Conservation (phyloP, 2,888 invertebrate genomes). For the Miltochrista miniata region DNA sequence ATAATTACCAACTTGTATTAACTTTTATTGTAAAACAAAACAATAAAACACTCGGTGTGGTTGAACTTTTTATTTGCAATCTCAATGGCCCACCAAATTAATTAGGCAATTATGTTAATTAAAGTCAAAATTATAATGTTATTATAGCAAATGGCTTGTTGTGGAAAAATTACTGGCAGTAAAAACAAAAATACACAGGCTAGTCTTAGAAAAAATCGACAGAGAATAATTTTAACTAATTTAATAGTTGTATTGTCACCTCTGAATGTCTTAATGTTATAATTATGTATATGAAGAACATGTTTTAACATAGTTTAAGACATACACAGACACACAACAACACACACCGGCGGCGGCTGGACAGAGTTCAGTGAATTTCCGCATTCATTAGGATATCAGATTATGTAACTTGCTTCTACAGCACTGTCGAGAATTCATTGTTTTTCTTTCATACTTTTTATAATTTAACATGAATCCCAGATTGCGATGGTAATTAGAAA, state of each 20-base stretch:
- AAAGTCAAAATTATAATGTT: background rate
- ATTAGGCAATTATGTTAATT: background rate
- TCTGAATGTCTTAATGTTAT: too few species aligned
- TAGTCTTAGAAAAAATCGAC: background rate
- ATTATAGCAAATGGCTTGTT: background rate
- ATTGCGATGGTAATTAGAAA: too few species aligned
- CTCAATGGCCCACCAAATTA: constrained; percentile 5
- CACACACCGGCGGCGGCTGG: too few species aligned
- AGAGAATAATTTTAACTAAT: background rate
- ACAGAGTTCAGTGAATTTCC: too few species aligned
- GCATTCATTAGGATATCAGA: too few species aligned
- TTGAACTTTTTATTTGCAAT: constrained; percentile 1
- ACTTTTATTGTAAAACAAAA: background rate
- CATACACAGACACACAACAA: too few species aligned
- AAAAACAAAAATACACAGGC: background rate
- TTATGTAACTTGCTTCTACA: too few species aligned
- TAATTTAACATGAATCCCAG: too few species aligned
- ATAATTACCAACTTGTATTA: background rate
- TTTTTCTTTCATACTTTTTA: too few species aligned
- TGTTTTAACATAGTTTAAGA: too few species aligned
- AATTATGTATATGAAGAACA: too few species aligned
- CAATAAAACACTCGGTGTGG: background rate
- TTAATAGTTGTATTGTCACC: background rate
- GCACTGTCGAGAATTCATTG: too few species aligned
- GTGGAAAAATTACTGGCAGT: background rate